Conservation (phyloP, 1,140 invertebrate genomes). For the Mya arenaria region DNA sequence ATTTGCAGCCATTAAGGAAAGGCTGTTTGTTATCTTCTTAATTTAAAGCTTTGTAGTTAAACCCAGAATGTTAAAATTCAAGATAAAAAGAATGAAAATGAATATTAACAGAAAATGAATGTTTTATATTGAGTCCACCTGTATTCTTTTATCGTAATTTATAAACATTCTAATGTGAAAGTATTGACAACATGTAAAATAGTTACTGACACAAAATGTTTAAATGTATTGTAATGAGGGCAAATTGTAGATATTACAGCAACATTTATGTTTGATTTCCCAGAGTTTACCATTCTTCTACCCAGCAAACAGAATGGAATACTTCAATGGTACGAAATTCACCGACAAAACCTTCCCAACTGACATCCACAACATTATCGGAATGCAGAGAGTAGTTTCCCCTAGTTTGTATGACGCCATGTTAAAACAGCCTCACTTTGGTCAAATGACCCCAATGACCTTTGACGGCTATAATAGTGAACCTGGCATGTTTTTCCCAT, state of each 20-base stretch:
- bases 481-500: conserved; percentile 62
- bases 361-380: conserved; percentile 50
- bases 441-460: conserved; percentile 63
- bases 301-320: conserved; percentile 65
- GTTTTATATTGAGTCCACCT: neutral
- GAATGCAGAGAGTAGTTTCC: conserved; percentile 62
- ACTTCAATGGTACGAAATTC: conserved; percentile 65
- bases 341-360: conserved; percentile 35
- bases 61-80: too few species aligned
- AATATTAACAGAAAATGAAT: too few species aligned
- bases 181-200: too few species aligned
- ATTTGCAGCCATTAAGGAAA: too few species aligned
- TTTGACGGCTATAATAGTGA: conserved; percentile 72
- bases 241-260: neutral
- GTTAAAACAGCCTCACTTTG: conserved; percentile 67
- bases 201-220: too few species aligned
- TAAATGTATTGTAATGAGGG: neutral
- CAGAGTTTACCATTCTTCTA: conserved; percentile 67
- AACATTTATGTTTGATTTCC: conserved; percentile 8
- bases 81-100: too few species aligned
- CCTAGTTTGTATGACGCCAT: conserved; percentile 59
- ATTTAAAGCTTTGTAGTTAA: too few species aligned
- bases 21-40: too few species aligned
- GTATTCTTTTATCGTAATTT: neutral
- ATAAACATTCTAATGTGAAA: too few species aligned